These are phyloP conservation scores for Asbolus verrucosus DNA, from an alignment of 1,140 invertebrate species.

Conservation along the genomic window DNA sequence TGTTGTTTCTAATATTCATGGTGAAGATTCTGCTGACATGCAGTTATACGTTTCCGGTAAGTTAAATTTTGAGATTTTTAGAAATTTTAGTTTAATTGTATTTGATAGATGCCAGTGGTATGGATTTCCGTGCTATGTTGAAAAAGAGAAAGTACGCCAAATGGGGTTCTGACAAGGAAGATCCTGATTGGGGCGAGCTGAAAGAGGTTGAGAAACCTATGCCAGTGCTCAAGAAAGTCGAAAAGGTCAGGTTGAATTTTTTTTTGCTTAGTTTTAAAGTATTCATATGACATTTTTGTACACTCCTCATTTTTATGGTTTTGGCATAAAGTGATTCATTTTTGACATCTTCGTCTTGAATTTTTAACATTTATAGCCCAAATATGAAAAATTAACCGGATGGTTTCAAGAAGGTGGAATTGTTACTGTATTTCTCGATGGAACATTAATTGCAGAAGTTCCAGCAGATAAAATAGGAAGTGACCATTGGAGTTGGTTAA, in stretches of 20 bases:
- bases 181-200: slow-evolving; percentile 91
- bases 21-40: slow-evolving; percentile 95
- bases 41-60: slow-evolving; percentile 95
- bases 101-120: slow-evolving; percentile 87
- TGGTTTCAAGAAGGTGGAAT: slow-evolving; percentile 65
- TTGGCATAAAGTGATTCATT: slow-evolving; percentile 6
- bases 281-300: slow-evolving; percentile 29
- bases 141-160: slow-evolving; percentile 97
- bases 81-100: slow-evolving; percentile 8
- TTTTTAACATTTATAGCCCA: slow-evolving; percentile 54
- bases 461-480: slow-evolving; percentile 71
- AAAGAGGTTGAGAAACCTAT: slow-evolving; percentile 91
- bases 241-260: slow-evolving; percentile 78
- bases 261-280: slow-evolving; percentile 11
- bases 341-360: slow-evolving; percentile 38
- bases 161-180: slow-evolving; percentile 90
- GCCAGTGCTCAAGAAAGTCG: slow-evolving; percentile 89
- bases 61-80: slow-evolving; percentile 43
- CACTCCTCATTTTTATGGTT: slow-evolving; percentile 44
- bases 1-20: slow-evolving; percentile 91
- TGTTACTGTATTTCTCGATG: slow-evolving; percentile 70
- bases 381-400: slow-evolving; percentile 60
- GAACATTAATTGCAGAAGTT: slow-evolving; percentile 71
- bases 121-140: slow-evolving; percentile 98
- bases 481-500: slow-evolving; percentile 75